Percentiles rank a stretch among this genome's conserved stretches.
These are phyloP conservation scores for Phacellophora camtschatica DNA, from an alignment of 30 jellyfish, hydroid and myxozoan genomes.

Conservation along the genomic window DNA sequence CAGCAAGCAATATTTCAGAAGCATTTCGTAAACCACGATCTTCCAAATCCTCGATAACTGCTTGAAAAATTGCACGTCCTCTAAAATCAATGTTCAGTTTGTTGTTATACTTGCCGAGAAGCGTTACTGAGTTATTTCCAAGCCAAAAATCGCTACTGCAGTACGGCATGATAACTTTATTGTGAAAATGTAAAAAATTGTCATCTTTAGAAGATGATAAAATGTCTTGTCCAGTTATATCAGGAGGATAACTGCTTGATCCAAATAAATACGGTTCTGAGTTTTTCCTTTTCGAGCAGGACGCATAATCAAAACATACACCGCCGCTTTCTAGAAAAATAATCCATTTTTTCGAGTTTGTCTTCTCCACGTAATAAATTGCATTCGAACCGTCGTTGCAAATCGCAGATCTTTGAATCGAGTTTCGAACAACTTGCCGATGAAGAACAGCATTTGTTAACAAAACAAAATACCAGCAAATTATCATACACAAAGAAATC, in stretches of 20 bases:
- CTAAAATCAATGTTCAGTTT: constrained; percentile 14
- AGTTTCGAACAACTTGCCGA: constrained; percentile 7
- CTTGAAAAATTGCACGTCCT: constrained; percentile 56
- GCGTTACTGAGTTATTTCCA: constrained; percentile 42
- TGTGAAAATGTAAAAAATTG: constrained; percentile 25
- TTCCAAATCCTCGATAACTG: constrained; percentile 52
- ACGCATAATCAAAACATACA: constrained; percentile 50
- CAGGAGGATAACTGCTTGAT: constrained; percentile 46
- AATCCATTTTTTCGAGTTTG: constrained; percentile 67
- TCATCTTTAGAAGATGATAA: constrained; percentile 30
- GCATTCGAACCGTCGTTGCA: constrained; percentile 81
- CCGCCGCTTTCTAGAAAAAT: constrained; percentile 96
- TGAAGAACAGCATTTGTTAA: not conserved
- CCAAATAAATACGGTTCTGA: constrained; percentile 65
- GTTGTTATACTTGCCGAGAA: not conserved
- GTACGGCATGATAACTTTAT: constrained; percentile 72
- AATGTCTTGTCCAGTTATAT: constrained; percentile 42
- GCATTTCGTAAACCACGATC: constrained; percentile 57
- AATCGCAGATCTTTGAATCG: constrained; percentile 38
- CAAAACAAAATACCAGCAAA: not conserved
- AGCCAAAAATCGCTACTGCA: constrained; percentile 98
- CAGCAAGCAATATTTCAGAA: constrained; percentile 54
- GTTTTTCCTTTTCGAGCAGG: constrained; percentile 41
- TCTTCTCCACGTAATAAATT: constrained; percentile 62
- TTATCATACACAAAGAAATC: not conserved